These are phyloP conservation scores for Tamandua tetradactyla DNA, from an alignment of 2,797 vertebrate genomes.

Conservation along the genomic window DNA sequence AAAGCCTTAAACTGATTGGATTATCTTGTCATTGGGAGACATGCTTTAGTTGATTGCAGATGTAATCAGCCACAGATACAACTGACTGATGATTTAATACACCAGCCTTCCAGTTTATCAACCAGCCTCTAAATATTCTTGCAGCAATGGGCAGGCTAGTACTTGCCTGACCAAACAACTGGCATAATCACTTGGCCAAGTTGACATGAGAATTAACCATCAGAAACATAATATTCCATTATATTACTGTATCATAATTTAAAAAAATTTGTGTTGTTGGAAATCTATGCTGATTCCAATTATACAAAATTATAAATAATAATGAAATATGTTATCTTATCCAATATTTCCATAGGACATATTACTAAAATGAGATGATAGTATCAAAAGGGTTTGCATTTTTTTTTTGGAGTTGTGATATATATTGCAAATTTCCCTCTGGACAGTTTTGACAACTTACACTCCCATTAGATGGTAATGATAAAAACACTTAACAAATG, in stretches of 20 bases:
- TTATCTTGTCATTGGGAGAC: no score
- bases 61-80: no score
- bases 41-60: no score
- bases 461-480: not conserved
- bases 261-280: no score
- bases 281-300: not conserved
- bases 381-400: not conserved
- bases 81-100: no score
- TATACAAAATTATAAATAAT: not conserved
- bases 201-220: no score
- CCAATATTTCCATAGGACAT: not conserved
- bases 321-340: not conserved
- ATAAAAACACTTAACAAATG: not conserved
- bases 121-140: no score
- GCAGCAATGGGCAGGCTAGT: no score
- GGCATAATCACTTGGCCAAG: no score
- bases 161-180: no score
- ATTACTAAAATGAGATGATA: not conserved
- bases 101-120: no score
- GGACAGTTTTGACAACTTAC: not conserved
- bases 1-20: no score
- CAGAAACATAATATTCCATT: conserved; percentile 4
- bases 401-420: not conserved
- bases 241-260: conserved; percentile 6
- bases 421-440: not conserved